Base-by-base conservation (phyloP, 2,888 invertebrate genomes). In the Artemia sinica region DNA sequence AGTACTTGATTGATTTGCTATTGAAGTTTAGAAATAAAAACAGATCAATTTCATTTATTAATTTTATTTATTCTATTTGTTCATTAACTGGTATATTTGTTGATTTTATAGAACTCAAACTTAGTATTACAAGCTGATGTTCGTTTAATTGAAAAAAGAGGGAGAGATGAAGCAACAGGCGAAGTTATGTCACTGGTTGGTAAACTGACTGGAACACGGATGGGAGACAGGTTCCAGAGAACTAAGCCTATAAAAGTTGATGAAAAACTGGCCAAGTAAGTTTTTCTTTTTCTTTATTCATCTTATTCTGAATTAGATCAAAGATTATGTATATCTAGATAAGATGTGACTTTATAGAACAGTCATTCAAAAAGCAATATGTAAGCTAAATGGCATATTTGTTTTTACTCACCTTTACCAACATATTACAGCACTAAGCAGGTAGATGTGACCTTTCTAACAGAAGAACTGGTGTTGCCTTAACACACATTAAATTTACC, bases 101-200 rank as follows among this genome's bases (percentile, higher is more conserved):
- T 69, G 72, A 72, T 70, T 72, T 80, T 82, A 12, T 79, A 96
- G 95, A 99, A 99, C 79, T 98, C 98, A 0, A 99, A 99, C 84
- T 88, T 99, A 80, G 98, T 99, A 67, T 82, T 99, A 75, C 96
- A 96, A 92, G 97, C 97, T 70, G 98, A 99, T 83, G 91, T 96
- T 52, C 86, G 96, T 67, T 84, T 98, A 50, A 97, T 98, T 72
- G 98, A 99, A 78, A 82, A 95, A 73, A 84, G 97, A 72, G 91
- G 93, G 68, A 84, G 96, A 74, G 97, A 98, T 93, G 98, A 99
- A 80, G 95, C 98, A 0, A 98, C 98, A 0, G 96, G 98, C 41
- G 98, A 99, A 80, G 98, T 98, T 73, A 84, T 96, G 79, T 91
- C 97, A 70, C 84, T 99, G 74, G 88, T 90, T 66, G 93, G 94